These are phyloP conservation scores for Pseudorasbora parva DNA, from an alignment of 2,113 vertebrate genomes.

Conservation along the genomic window DNA sequence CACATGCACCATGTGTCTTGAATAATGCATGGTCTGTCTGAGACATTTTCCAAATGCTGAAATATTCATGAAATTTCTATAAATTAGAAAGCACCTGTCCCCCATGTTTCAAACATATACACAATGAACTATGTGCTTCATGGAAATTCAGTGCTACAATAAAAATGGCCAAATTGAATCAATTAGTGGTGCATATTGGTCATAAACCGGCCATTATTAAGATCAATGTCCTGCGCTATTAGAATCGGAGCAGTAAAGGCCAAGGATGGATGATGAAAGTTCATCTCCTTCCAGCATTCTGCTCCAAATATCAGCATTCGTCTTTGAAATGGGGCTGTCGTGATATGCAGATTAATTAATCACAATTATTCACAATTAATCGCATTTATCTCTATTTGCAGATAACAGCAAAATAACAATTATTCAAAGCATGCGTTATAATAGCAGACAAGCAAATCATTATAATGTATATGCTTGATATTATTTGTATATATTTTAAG, in stretches of 20 bases:
- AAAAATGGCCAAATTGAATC: conserved; percentile 45
- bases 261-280: conserved; percentile 43
- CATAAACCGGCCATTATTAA: conserved; percentile 48
- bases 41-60: conserved; percentile 60
- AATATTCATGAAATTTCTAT: conserved; percentile 62
- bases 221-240: conserved; percentile 47
- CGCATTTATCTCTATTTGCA: background rate
- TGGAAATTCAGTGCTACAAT: conserved; percentile 36
- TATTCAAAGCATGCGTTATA: background rate
- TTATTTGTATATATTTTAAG: background rate
- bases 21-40: conserved; percentile 60
- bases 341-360: conserved; percentile 1
- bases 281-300: background rate
- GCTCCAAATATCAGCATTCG: background rate
- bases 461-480: too few relatives aligned
- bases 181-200: conserved; percentile 51
- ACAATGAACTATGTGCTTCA: conserved; percentile 27
- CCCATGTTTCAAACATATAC: conserved; percentile 42
- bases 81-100: conserved; percentile 54
- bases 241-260: conserved; percentile 17
- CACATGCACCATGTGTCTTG: conserved; percentile 56
- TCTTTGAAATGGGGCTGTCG: background rate
- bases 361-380: background rate
- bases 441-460: background rate
- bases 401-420: background rate